Evolutionary conservation across 2,113 vertebrate genomes (phyloP).

Genomic region (Trogon melanurus): DNA sequence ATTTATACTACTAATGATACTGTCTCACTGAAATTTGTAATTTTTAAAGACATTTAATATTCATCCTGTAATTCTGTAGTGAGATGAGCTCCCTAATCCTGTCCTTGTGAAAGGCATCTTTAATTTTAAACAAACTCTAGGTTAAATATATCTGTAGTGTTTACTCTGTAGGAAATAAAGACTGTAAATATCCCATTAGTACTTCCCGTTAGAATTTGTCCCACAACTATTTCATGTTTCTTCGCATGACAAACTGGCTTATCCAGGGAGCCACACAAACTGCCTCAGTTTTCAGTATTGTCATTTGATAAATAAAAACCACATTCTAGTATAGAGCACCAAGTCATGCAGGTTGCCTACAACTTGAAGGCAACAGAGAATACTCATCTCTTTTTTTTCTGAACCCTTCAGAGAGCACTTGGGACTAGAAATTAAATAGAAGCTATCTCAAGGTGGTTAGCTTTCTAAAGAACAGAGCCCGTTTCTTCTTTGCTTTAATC

Average conservation of each 20-base stretch:
- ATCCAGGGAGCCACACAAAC: not conserved
- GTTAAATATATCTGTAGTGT: no score
- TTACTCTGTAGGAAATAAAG: not conserved
- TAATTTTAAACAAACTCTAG: not conserved
- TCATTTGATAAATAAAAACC: not conserved
- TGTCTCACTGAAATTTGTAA: not conserved
- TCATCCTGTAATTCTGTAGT: not conserved
- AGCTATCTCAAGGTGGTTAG: not conserved
- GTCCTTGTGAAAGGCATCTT: not conserved
- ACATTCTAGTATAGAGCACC: not conserved
- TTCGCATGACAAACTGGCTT: not conserved
- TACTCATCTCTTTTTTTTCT: not conserved
- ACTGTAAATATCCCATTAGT: rapidly evolving
- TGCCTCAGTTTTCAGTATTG: not conserved
- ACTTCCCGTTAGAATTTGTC: not conserved
- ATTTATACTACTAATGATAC: not conserved
- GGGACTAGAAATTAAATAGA: not conserved
- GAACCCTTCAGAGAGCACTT: not conserved
- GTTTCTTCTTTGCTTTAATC: not conserved
- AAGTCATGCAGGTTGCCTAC: not conserved
- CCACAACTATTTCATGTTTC: not conserved
- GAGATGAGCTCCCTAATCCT: rapidly evolving
- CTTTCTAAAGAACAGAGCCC: not conserved
- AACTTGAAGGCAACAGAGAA: not conserved
- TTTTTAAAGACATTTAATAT: not conserved